A percentile compares a stretch with the other conserved stretches of the same genome.
These are phyloP conservation scores for Tapirus terrestris DNA, from an alignment of 2,113 vertebrate species.

Conservation along the genomic window DNA sequence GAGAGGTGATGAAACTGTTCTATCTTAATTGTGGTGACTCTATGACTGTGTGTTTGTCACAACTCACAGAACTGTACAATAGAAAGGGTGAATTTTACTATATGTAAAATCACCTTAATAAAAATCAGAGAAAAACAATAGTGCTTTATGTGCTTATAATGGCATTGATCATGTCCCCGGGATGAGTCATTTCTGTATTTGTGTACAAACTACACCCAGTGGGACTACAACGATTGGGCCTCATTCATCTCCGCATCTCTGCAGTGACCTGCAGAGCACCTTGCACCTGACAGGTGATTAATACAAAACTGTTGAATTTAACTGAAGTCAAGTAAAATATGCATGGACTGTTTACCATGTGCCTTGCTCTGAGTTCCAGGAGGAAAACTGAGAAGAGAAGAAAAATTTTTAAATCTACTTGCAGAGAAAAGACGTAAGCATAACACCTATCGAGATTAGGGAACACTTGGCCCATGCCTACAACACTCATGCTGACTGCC, in stretches of 20 bases:
- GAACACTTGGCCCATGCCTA: background rate
- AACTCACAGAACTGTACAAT: background rate
- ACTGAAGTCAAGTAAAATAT: background rate
- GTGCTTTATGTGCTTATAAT: background rate
- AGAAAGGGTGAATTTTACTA: background rate
- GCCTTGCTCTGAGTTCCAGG: background rate
- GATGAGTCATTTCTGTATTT: accelerated
- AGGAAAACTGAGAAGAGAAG: background rate
- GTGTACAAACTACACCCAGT: background rate
- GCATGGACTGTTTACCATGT: background rate
- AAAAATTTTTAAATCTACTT: background rate
- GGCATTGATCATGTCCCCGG: background rate
- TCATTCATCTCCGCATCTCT: background rate
- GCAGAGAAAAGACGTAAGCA: background rate
- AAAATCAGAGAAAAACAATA: background rate
- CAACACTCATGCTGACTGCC: background rate
- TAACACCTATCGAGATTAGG: background rate
- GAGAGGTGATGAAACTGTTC: background rate
- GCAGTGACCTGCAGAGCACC: background rate
- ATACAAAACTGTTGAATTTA: background rate
- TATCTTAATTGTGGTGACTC: background rate
- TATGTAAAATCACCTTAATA: background rate
- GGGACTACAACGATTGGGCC: background rate
- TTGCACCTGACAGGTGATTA: too few species aligned
- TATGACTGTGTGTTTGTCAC: background rate